Base-by-base conservation (phyloP, 2,113 vertebrate species). In the Numida meleagris region DNA sequence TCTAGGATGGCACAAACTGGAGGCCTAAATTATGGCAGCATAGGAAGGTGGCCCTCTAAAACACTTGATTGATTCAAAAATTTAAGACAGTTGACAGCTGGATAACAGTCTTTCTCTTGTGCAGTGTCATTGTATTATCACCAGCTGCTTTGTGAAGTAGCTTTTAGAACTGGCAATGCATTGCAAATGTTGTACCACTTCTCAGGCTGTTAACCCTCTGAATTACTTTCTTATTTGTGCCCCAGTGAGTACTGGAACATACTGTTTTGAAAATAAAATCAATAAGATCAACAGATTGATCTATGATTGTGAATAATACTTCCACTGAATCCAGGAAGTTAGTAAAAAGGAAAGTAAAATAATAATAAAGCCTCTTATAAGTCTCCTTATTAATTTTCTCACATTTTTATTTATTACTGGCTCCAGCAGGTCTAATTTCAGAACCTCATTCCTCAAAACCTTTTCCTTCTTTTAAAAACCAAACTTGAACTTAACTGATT, bases 51-150 rank as follows among this genome's bases (percentile, higher is more conserved):
- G 36, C 40, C 43, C 84, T 76, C 38, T 50, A 75, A 81, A 84
- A 36, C 67, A 80, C 34, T 34, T 80, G 95, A 95, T 83, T 62
- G 70, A 94, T 76, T 77, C 68, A 58, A 70, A 90, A 33, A 23
- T 4, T 1, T 12, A 66, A 48, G 45, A 21, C 36, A 67, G 23
- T 81, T 93, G 93, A 91, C 95, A 97, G 94, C 76, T 86, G 88
- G 91, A 90, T 94, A 97, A 93, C 86, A 86, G 93, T 84, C 93
- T 91, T 83, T 86, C 53, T 61, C 67, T 83, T 76, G 45, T 58
- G 59, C 25, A 68, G 55, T 75, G 68, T 51, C 93, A 51, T 63
- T 78, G 75, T 88, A 57, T 75, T 73, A 86, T 91, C 86, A 83
- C 91, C 93, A 94, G 81, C 71, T 90, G 94, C 87, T 78, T 82